phyloP scores from a whole-genome alignment of 2,888 invertebrate genomes.

The Lepidochitona cinerea region DNA sequence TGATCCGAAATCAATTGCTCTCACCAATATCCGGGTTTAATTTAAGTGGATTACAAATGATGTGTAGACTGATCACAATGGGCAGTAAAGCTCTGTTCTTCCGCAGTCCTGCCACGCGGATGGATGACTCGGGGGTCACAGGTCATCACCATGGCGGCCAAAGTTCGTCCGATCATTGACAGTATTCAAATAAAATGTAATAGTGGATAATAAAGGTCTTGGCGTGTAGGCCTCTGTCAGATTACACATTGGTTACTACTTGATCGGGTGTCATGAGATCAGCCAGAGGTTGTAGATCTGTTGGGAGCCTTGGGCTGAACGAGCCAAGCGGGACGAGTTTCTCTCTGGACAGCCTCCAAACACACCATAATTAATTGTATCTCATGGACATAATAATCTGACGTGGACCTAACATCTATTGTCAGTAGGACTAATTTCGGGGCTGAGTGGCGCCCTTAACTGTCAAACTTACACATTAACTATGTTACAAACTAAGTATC shows the following conservation, averaged over 20 bases:
- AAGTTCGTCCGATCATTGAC: background rate
- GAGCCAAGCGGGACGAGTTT: background rate
- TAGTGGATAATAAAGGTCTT: background rate
- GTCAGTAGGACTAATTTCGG: background rate
- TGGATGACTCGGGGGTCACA: background rate
- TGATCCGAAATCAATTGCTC: background rate
- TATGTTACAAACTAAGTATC: background rate
- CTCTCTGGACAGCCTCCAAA: background rate
- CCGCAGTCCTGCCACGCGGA: background rate
- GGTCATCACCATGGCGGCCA: background rate
- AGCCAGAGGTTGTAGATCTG: background rate
- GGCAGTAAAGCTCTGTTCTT: background rate
- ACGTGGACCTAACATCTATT: background rate
- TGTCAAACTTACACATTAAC: background rate
- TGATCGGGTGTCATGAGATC: background rate
- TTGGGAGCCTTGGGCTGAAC: background rate
- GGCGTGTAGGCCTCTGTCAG: background rate
- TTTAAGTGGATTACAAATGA: background rate
- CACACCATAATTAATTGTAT: background rate
- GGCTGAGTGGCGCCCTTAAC: background rate
- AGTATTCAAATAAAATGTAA: constrained; percentile 8
- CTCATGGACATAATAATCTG: background rate
- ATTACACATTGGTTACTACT: background rate
- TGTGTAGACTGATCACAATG: background rate
- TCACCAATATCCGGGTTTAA: background rate